Base-by-base conservation (phyloP, 2,888 invertebrate species). In the Silvanus unidentatus region DNA sequence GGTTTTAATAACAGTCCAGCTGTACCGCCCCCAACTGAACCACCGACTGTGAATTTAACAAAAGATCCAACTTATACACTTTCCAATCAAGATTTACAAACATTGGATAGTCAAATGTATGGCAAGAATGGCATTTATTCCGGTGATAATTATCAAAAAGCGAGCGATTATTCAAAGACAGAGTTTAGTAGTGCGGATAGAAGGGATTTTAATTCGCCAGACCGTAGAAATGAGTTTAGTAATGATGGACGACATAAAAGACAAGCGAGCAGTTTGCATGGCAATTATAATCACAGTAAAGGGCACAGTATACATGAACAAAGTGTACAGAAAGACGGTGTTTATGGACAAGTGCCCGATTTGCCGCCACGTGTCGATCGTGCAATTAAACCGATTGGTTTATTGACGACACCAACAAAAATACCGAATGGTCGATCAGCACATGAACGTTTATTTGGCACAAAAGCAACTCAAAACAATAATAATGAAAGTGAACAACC, bases 341-440 rank as follows among this genome's bases (percentile, higher is more conserved):
- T 69, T 40, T 67, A 70, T 45, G 69, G 67, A 2, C 61, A 63
- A 43, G 70, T 83, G 12, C 90, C 91, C 1, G 91, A 92, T 74
- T 71, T 92, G 47, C 93, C 93, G 0, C 93, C 93, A 1, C 78
- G 90, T 43, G 82, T 91, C 14, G 85, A 89, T 70, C 75, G 88
- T 16, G 85, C 81, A 45, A 82, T 77, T 2, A 87, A 93, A 63
- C 93, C 93, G 0, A 79, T 81, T 6, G 80, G 82, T 0, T 47
- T 68, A 35, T 47, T 66, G 16, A 62, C 63, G 1, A 71, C 72
- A 9, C 69, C 72, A 2, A 66, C 60, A 42, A 71, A 70, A 62
- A 59, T 63, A 36, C 61, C 68, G 2, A 69, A 68, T 50, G 67
- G 68, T 4, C 60, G 80, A 51, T 76, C 78, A 39, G 86, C 86